Base-by-base conservation (phyloP, 1,140 invertebrate genomes). In the Drosophila sulfurigaster region DNA sequence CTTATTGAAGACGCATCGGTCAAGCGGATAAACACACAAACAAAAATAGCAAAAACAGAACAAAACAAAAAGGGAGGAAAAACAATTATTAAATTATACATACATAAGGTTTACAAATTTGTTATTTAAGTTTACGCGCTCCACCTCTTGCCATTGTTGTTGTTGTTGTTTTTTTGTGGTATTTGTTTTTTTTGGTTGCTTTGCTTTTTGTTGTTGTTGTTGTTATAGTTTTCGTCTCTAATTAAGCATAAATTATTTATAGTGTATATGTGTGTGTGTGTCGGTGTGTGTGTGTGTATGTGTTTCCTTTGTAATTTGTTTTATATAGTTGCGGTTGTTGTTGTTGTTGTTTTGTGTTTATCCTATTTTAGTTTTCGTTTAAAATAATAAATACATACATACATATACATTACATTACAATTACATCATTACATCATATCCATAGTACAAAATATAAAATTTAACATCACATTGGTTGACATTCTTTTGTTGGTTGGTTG, bases 391-490 rank as follows among this genome's bases (percentile, higher is more conserved):
- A 90, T 89, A 89, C 86, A 87, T 87, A 76, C 67, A 75, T 76
- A 80, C 65, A 86, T 78, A 88, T 80, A 89, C 77, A 87, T 88
- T 87, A 88, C 83, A 72, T 85, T 85, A 85, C 78, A 89, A 88
- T 86, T 88, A 88, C 85, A 89, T 78, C 78, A 69, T 69, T 76
- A 76, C 74, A 89, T 88, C 71, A 74, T 86, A 88, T 89, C 83
- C 75, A 89, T 88, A 89, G 85, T 89, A 89, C 81, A 89, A 90
- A 89, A 89, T 89, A 83, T 89, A 89, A 90, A 89, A 89, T 89
- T 89, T 90, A 90, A 89, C 85, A 89, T 89, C 85, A 89, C 85
- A 89, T 89, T 89, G 85, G 86, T 89, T 89, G 85, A 89, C 85
- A 90, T 90, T 89, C 81, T 89, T 89, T 89, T 89, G 85, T 89